These are phyloP conservation scores for Ophonus ardosiacus DNA, from an alignment of 2,888 invertebrate genomes.

Conservation along the genomic window DNA sequence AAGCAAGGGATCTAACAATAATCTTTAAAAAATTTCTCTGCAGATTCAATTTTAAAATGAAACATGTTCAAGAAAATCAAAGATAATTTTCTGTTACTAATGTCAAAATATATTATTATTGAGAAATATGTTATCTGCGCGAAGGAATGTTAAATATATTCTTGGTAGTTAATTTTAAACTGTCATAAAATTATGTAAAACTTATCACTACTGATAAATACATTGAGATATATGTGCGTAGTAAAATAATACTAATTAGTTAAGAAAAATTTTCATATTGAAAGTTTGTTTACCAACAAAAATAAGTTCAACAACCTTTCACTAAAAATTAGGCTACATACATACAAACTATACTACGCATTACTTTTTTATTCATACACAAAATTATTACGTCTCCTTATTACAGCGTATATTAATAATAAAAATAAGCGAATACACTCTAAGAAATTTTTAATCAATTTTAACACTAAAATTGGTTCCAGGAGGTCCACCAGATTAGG, in stretches of 20 bases:
- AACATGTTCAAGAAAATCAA: too few species aligned
- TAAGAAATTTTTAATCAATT: too few species aligned
- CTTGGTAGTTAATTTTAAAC: neutral
- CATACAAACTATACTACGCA: conserved; percentile 11
- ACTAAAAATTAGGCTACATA: conserved; percentile 30
- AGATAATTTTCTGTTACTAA: neutral
- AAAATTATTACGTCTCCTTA: neutral
- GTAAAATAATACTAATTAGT: conserved; percentile 27
- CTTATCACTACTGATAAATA: neutral
- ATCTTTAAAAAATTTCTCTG: too few species aligned
- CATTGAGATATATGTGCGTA: neutral
- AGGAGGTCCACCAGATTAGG: too few species aligned
- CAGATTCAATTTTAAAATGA: too few species aligned
- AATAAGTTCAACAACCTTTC: conserved; percentile 42
- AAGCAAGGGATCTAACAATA: too few species aligned
- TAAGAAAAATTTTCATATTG: conserved; percentile 28
- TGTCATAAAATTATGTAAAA: neutral
- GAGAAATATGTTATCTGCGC: neutral
- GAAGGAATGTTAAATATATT: neutral
- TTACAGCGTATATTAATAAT: neutral
- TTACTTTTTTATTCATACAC: neutral
- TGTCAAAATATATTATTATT: neutral
- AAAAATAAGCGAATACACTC: conserved; percentile 14
- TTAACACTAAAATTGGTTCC: too few species aligned
- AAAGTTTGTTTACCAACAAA: conserved; percentile 45